A percentile compares a stretch with the other conserved stretches of the same genome.
Evolutionary conservation across 2,888 invertebrate species (phyloP).

Genomic region (Zeuzera pyrina): DNA sequence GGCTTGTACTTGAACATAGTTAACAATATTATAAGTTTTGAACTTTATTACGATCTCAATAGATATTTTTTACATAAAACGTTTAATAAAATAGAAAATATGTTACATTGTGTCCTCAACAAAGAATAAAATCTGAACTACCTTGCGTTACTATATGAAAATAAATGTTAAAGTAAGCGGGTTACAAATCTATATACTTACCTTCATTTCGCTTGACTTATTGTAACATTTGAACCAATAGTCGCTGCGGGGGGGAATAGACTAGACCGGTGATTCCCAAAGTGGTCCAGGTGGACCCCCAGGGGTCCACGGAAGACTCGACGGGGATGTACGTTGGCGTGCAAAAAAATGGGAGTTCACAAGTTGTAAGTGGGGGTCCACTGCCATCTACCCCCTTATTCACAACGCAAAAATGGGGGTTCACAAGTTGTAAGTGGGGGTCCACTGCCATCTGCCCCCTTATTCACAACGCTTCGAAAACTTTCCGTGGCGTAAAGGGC

Average conservation of each 20-base stretch:
- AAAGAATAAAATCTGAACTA: slow-evolving; percentile 8
- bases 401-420: too few species aligned
- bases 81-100: slow-evolving; percentile 1
- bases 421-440: too few species aligned
- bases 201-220: slow-evolving; percentile 5
- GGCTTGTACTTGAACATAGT: slow-evolving; percentile 6
- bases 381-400: too few species aligned
- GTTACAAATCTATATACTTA: slow-evolving; percentile 3
- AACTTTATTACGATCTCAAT: slow-evolving; percentile 4
- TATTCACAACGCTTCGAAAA: too few species aligned
- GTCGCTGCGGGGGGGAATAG: slow-evolving; percentile 2
- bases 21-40: slow-evolving; percentile 5
- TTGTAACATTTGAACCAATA: slow-evolving; percentile 4
- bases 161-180: slow-evolving; percentile 6
- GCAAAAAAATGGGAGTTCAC: too few species aligned
- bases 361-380: too few species aligned
- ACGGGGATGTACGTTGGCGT: too few species aligned
- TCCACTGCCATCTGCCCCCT: too few species aligned
- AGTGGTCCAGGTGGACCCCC: too few species aligned
- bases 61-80: background rate
- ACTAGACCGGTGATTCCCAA: too few species aligned
- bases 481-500: too few species aligned
- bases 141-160: slow-evolving; percentile 7
- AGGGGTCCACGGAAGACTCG: too few species aligned
- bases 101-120: slow-evolving; percentile 6